Conservation (phyloP, 1,140 invertebrate species). For the Telenomus remus region DNA sequence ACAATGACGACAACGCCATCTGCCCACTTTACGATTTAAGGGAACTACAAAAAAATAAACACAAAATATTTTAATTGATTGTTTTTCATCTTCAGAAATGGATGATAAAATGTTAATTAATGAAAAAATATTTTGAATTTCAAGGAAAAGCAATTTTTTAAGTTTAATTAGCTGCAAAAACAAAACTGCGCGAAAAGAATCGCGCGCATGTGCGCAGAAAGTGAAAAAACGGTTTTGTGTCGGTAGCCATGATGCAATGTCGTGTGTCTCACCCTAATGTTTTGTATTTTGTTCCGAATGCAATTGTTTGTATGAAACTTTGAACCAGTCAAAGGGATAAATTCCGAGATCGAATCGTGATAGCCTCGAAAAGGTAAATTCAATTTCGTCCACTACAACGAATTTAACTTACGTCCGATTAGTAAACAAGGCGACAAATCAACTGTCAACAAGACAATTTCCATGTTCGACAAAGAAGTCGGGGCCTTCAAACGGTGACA, state of each 20-base stretch:
- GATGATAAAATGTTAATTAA: too few relatives aligned
- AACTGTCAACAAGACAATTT: slow-evolving; percentile 11
- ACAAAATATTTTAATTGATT: too few relatives aligned
- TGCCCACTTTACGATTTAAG: too few relatives aligned
- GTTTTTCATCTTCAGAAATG: too few relatives aligned
- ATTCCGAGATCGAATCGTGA: slow-evolving; percentile 1
- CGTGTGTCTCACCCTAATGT: slow-evolving; percentile 11
- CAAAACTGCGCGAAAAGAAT: background rate
- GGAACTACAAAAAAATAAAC: too few relatives aligned
- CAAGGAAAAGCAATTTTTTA: background rate
- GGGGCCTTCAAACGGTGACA: slow-evolving; percentile 34
- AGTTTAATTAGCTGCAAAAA: background rate
- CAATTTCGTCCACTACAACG: background rate
- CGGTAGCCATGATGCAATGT: slow-evolving; percentile 32
- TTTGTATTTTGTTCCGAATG: slow-evolving; percentile 6
- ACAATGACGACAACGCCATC: too few relatives aligned
- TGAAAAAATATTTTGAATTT: too few relatives aligned
- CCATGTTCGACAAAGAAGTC: slow-evolving; percentile 23
- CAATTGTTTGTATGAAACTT: slow-evolving; percentile 15
- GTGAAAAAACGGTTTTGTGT: slow-evolving; percentile 30
- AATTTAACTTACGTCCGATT: background rate
- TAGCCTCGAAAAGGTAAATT: background rate
- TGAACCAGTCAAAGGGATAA: slow-evolving; percentile 6
- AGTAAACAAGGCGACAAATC: background rate
- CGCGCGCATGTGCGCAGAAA: slow-evolving; percentile 11